phyloP scores from a whole-genome alignment of 2,888 invertebrate species.

The Phaonia tiefii region DNA sequence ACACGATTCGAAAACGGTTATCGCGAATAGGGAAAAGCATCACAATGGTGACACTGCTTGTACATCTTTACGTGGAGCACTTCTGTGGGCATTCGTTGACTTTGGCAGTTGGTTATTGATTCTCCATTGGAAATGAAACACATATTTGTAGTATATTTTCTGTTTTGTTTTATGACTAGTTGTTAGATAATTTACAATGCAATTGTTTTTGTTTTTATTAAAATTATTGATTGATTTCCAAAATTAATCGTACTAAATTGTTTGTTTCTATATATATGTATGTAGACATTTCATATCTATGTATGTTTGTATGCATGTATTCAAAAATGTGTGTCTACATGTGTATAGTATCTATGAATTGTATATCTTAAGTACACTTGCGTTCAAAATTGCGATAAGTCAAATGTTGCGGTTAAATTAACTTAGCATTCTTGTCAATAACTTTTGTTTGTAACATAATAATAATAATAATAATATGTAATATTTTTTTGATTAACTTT shows the following conservation, averaged over 20 bases:
- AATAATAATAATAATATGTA: constrained; percentile 30
- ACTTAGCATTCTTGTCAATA: constrained; percentile 43
- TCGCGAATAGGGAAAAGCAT: too few species aligned
- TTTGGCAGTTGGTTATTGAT: too few species aligned
- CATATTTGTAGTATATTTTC: constrained; percentile 40
- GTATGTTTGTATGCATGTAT: constrained; percentile 14
- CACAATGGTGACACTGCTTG: too few species aligned
- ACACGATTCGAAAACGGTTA: too few species aligned
- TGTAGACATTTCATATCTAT: constrained; percentile 14
- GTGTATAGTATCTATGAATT: constrained; percentile 64
- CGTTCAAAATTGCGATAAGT: constrained; percentile 22
- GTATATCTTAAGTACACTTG: constrained; percentile 61
- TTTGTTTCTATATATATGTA: constrained; percentile 12
- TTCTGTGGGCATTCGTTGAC: background rate
- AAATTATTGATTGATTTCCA: constrained; percentile 24
- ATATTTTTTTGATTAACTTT: too few species aligned
- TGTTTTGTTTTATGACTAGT: constrained; percentile 65
- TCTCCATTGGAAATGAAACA: constrained; percentile 37
- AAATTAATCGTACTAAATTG: constrained; percentile 30
- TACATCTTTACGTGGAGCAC: too few species aligned
- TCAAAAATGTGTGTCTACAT: constrained; percentile 24
- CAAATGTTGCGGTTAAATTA: constrained; percentile 62
- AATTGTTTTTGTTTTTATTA: constrained; percentile 51
- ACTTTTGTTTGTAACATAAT: constrained; percentile 23
- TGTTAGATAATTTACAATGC: constrained; percentile 59